Evolutionary conservation across 2,113 vertebrate genomes (phyloP).

Genomic region (Microtus richardsoni): DNA sequence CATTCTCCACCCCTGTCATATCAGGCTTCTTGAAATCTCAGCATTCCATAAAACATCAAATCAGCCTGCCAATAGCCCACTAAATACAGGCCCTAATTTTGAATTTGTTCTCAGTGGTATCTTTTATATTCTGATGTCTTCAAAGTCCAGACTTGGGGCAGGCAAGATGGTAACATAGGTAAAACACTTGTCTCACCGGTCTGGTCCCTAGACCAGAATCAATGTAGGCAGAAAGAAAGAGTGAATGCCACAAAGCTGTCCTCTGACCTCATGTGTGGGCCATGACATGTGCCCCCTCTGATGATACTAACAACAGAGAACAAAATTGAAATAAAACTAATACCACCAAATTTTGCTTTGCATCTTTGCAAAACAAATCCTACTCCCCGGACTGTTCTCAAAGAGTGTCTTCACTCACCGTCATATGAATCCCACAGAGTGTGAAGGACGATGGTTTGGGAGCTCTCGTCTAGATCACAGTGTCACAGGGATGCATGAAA

Average conservation of each 20-base stretch:
- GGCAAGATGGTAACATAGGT: not conserved
- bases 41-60: not conserved
- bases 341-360: not conserved
- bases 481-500: not conserved
- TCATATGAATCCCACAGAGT: not conserved
- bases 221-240: not conserved
- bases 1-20: not conserved
- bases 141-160: not conserved
- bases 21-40: not conserved
- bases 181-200: not conserved
- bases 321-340: not conserved
- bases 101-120: not conserved
- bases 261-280: not conserved
- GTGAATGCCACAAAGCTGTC: not conserved
- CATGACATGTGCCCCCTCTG: too few species aligned
- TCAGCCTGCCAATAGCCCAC: not conserved
- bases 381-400: not conserved
- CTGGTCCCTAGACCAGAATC: not conserved
- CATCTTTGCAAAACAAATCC: not conserved
- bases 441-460: not conserved
- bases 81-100: not conserved
- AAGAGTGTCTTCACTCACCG: not conserved
- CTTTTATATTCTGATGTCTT: not conserved
- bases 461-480: not conserved
- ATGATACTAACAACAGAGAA: not conserved